These are phyloP conservation scores for Drosophila elegans DNA, from an alignment of 1,140 invertebrate genomes.

Conservation along the genomic window DNA sequence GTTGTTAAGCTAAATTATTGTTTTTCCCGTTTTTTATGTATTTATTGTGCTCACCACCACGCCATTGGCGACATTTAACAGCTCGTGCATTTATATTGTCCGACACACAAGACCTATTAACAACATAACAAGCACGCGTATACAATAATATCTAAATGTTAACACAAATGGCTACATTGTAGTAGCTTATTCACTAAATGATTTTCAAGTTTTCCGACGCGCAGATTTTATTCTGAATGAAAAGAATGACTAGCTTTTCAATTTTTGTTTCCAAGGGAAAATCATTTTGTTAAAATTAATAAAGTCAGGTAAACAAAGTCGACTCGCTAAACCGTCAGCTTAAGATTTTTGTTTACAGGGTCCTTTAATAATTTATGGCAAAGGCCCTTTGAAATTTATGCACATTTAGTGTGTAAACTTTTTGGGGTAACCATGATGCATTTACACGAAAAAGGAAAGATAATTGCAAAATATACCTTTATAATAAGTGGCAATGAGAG, in stretches of 20 bases:
- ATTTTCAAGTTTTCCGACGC: neutral
- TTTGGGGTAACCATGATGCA: slow-evolving; percentile 17
- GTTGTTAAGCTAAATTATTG: slow-evolving; percentile 81
- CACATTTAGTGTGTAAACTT: slow-evolving; percentile 1
- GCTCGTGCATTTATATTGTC: slow-evolving; percentile 72
- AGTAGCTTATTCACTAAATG: neutral
- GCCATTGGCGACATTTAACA: slow-evolving; percentile 70
- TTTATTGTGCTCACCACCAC: slow-evolving; percentile 16
- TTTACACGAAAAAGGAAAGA: slow-evolving; percentile 32
- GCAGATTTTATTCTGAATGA: neutral
- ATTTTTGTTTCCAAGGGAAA: too few relatives aligned
- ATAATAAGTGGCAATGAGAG: slow-evolving; percentile 32
- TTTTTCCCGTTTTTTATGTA: slow-evolving; percentile 38
- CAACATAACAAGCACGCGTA: slow-evolving; percentile 14
- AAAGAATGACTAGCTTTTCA: too few relatives aligned
- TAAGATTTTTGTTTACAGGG: neutral
- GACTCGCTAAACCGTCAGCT: too few relatives aligned
- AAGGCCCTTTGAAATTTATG: neutral
- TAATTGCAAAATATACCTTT: slow-evolving; percentile 44
- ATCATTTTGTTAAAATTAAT: too few relatives aligned
- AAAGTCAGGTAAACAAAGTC: too few relatives aligned
- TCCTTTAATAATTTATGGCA: too few relatives aligned
- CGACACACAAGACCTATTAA: slow-evolving; percentile 38
- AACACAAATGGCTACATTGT: slow-evolving; percentile 26
- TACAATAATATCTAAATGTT: slow-evolving; percentile 26